phyloP scores from a whole-genome alignment of 2,797 vertebrate genomes.

The Pachyuromys duprasi region DNA sequence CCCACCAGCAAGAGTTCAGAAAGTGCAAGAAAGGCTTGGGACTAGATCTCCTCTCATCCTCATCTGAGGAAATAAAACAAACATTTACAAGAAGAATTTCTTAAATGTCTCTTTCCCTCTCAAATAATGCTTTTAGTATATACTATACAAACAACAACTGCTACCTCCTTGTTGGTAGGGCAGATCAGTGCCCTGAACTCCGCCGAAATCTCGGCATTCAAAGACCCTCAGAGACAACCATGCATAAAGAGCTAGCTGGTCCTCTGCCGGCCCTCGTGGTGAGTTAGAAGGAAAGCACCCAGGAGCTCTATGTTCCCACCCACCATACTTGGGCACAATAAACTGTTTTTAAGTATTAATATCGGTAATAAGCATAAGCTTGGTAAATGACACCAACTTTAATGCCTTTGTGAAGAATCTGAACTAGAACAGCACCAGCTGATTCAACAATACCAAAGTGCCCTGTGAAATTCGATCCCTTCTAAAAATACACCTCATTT shows the following conservation, averaged over 20 bases:
- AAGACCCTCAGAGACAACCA: background rate
- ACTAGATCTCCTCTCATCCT: no score
- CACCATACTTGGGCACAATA: slow-evolving; percentile 37
- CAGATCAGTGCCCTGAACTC: slow-evolving; percentile 4
- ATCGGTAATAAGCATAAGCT: slow-evolving; percentile 53
- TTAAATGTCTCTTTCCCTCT: slow-evolving; percentile 26
- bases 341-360: slow-evolving; percentile 67
- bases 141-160: background rate
- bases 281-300: background rate
- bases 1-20: no score
- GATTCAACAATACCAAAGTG: background rate
- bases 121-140: background rate
- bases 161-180: background rate
- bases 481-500: background rate
- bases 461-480: slow-evolving; percentile 14
- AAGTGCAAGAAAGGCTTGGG: no score
- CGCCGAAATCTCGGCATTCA: slow-evolving; percentile 43
- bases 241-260: background rate
- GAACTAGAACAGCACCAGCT: slow-evolving; percentile 5
- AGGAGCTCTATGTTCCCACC: background rate
- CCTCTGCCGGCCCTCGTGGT: background rate
- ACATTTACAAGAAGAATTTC: background rate
- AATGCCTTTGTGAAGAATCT: slow-evolving; percentile 46
- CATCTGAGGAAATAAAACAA: no score
- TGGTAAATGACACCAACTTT: background rate